Base-by-base conservation (phyloP, 2,113 vertebrate genomes). In the Pachypanchax playfairii region DNA sequence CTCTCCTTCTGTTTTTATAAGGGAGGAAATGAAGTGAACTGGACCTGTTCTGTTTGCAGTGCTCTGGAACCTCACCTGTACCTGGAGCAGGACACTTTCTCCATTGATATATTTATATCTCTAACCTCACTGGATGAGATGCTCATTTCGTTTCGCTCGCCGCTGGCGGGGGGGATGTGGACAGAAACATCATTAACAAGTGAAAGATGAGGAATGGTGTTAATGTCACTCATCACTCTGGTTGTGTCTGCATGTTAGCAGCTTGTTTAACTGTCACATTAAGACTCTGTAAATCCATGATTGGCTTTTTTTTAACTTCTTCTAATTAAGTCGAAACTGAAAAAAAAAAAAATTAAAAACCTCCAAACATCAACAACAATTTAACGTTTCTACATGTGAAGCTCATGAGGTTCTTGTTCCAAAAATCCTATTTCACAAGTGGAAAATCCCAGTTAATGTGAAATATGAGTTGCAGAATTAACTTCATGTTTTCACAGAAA, bases 41-140 rank as follows among this genome's bases (percentile, higher is more conserved):
- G 80, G 80, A 86, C 61, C 66, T 70, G 76, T 68, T 86, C 83
- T 83, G 83, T 84, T 77, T 62, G 46, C 58, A 67, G 55, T 49
- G 48, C 38, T 3, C 67, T 79, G 74, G 71, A 75, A 33, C 46
- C 73, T 86, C 81, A 75, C 84, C 80, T 84, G 85, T 73, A 79
- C 73, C 78, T 65, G 74, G 3, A 53, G 59, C 58, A 65, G 83
- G 53, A 84, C 79, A 85, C 83, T 53, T 79, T 60, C 75, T 60
- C 77, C 79, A 79, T n/a, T n/a, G n/a, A n/a, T n/a, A n/a, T n/a
- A n/a, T n/a, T n/a, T n/a, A n/a, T n/a, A n/a, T n/a, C n/a, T n/a
- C n/a, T n/a, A n/a, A n/a, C n/a, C n/a, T n/a, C n/a, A n/a, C n/a
- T n/a, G n/a, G n/a, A n/a, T n/a, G n/a, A n/a, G n/a, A n/a, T n/a